A percentile compares a stretch with the other conserved stretches of the same genome.
phyloP scores from a whole-genome alignment of 2,113 vertebrate species.

The Coptodon bakossiorum region DNA sequence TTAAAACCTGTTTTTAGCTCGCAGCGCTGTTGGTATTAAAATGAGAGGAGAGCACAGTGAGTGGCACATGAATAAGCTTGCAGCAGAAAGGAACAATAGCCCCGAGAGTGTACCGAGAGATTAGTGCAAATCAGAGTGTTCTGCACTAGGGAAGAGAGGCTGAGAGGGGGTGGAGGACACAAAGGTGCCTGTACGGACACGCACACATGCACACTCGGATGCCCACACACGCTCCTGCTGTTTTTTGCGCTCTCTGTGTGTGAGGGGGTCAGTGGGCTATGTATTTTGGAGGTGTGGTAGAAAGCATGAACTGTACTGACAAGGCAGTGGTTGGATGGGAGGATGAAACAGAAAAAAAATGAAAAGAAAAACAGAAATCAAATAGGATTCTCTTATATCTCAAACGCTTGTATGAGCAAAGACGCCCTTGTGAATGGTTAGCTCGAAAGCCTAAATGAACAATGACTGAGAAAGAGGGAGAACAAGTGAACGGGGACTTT shows the following conservation, averaged over 20 bases:
- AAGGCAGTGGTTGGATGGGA: background rate
- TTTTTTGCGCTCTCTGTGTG: background rate
- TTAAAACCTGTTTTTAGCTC: constrained; percentile 52
- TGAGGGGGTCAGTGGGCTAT: background rate
- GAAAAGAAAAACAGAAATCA: background rate
- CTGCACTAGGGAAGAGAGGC: constrained; percentile 21
- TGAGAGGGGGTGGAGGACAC: constrained; percentile 41
- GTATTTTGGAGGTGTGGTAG: constrained; percentile 1
- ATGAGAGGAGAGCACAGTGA: constrained; percentile 53
- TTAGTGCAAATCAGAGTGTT: constrained; percentile 61
- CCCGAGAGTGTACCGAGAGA: constrained; percentile 55
- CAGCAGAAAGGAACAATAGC: constrained; percentile 62
- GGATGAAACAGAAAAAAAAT: background rate
- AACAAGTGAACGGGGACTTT: constrained; percentile 17
- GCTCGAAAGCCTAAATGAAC: background rate
- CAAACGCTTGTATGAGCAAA: background rate
- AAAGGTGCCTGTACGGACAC: constrained; percentile 42
- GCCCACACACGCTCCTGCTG: constrained; percentile 17
- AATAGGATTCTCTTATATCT: background rate
- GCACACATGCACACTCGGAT: constrained; percentile 1
- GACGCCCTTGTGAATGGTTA: background rate
- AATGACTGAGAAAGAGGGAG: background rate
- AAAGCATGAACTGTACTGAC: constrained; percentile 5
- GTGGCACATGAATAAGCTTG: constrained; percentile 68
- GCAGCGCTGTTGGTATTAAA: constrained; percentile 50